These are phyloP conservation scores for Polyommatus icarus DNA, from an alignment of 2,888 invertebrate genomes.

Conservation along the genomic window DNA sequence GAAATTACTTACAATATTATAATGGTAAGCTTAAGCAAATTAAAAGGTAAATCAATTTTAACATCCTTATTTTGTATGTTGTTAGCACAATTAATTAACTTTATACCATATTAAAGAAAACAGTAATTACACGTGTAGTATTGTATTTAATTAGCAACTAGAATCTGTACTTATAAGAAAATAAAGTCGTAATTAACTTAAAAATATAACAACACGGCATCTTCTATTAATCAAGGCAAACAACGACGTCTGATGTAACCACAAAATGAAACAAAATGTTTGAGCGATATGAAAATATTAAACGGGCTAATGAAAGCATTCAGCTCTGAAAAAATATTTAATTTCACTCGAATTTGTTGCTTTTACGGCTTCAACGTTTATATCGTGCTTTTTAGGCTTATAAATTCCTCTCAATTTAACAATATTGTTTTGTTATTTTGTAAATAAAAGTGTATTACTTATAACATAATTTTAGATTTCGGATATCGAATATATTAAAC, in stretches of 20 bases:
- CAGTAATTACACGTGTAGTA: neutral
- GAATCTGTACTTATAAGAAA: neutral
- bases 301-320: constrained; percentile 20
- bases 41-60: neutral
- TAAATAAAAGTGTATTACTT: neutral
- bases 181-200: neutral
- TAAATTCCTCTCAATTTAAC: neutral
- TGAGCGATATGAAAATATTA: constrained; percentile 20
- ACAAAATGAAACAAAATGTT: constrained; percentile 18
- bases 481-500: no score
- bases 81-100: neutral
- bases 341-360: constrained; percentile 13
- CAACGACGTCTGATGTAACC: constrained; percentile 11
- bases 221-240: neutral
- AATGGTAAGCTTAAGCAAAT: neutral
- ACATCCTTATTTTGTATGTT: neutral
- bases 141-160: neutral
- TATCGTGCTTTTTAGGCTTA: neutral
- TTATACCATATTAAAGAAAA: neutral
- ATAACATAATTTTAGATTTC: no score
- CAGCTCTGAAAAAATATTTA: constrained; percentile 8
- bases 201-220: constrained; percentile 11
- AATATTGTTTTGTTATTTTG: neutral
- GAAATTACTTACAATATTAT: neutral
- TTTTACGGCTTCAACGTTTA: neutral